Evolutionary conservation across 2,888 invertebrate species (phyloP), one percentile per base, ranked within the genome.

Genomic region (Melieria omissa): DNA sequence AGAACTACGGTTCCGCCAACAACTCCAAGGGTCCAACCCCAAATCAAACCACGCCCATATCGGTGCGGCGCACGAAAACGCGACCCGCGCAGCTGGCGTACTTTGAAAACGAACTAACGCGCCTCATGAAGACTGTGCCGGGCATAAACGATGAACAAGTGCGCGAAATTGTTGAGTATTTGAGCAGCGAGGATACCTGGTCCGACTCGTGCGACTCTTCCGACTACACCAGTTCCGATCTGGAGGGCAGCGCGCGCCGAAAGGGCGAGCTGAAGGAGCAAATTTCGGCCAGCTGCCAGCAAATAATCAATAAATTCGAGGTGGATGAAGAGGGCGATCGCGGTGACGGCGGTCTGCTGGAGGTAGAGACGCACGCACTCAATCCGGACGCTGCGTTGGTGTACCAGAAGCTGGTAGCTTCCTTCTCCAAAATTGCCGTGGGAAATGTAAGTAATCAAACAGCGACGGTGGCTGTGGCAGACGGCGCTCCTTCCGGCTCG

Each of bases 181-280:
- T 96, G 75, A 96, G 95, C 77, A 95, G 95, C 77, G 96, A 96
- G 83, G 96, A 96, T 82, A 95, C 96, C 4, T 96, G 95, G 95
- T 96, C 95, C 77, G 96, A 96, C 85, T 96, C 95, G 0, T 96
- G 95, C 82, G 96, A 96, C 84, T 95, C 95, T 4, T 95, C 95
- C 0, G 96, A 96, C 85, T 96, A 96, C 81, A 96, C 95, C 2
- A 95, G 95, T 76, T 95, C 95, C 0, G 96, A 96, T 85, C 88
- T 95, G 67, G 95, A 95, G 82, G 92, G 93, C 6, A 89, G 89
- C 7, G 87, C 87, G n/a, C 74, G 73, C 41, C 87, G 88, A 10
- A 89, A 90, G 64, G 91, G 92, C 0, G 93, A 92, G 0, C 84
- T 95, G 12, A 92, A 94, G 80, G 93, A 94, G 80, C 94, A 95